Evolutionary conservation across 1,140 invertebrate species (phyloP).

Genomic region (Reticulitermes speratus): DNA sequence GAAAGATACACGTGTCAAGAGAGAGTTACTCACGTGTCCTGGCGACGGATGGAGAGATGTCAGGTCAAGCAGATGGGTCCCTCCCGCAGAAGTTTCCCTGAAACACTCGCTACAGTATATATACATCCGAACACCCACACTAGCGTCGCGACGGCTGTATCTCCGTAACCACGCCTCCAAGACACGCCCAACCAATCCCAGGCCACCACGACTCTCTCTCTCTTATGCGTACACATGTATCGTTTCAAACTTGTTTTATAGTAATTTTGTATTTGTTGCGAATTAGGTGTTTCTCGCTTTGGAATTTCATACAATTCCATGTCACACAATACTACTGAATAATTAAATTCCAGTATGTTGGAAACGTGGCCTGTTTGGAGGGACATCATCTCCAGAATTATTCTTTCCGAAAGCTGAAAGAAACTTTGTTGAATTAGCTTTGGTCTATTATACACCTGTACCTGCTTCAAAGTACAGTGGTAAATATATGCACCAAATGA

Average conservation of each 20-base stretch:
- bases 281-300: no score
- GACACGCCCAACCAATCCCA: not conserved
- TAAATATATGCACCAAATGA: no score
- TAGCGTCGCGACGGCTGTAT: not conserved
- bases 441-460: no score
- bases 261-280: not conserved
- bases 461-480: no score
- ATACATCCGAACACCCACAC: constrained; percentile 5
- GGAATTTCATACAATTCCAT: no score
- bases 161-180: not conserved
- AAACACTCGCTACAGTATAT: not conserved
- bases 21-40: not conserved
- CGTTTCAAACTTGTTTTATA: not conserved
- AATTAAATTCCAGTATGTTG: no score
- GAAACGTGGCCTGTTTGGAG: no score
- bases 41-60: not conserved
- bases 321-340: no score
- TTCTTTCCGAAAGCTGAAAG: no score
- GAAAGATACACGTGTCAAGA: not conserved
- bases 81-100: not conserved
- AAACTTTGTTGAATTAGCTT: no score
- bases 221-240: not conserved
- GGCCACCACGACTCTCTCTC: not conserved
- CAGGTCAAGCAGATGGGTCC: not conserved
- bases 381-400: no score